Conservation (phyloP, 2,888 invertebrate genomes). For the Conchocele bisecta region DNA sequence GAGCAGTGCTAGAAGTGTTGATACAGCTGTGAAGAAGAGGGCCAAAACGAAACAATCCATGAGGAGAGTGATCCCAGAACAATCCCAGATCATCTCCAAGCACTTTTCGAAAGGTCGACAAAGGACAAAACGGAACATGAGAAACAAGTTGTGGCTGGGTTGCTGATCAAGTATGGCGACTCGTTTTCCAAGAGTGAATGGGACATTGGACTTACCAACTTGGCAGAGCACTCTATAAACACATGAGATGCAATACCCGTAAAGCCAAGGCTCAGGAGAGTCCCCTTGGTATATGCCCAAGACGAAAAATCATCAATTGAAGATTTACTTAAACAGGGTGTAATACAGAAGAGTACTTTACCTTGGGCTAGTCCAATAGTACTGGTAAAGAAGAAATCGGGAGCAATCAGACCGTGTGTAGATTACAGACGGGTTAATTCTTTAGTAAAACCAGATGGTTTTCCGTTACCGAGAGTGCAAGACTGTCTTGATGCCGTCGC, state of each 20-base stretch:
- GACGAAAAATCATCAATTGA: conserved; percentile 44
- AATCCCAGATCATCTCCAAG: not conserved
- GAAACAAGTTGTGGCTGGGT: conserved; percentile 17
- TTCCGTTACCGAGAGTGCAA: conserved; percentile 23
- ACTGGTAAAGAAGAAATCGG: conserved; percentile 19
- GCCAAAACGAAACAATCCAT: not conserved
- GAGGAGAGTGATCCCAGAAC: no score
- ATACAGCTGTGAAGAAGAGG: not conserved
- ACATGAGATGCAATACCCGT: conserved; percentile 43
- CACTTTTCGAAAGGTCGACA: not conserved
- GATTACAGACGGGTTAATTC: conserved; percentile 28
- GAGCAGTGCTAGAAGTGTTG: not conserved
- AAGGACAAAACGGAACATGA: not conserved
- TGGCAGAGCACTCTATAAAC: conserved; percentile 38
- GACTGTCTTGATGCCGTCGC: conserved; percentile 24
- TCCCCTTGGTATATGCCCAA: conserved; percentile 39
- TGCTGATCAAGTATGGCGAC: conserved; percentile 11
- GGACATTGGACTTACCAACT: conserved; percentile 38
- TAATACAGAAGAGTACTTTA: conserved; percentile 30
- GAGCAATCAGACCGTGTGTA: conserved; percentile 23
- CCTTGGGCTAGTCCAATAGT: conserved; percentile 39
- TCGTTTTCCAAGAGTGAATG: conserved; percentile 43
- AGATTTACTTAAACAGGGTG: conserved; percentile 26
- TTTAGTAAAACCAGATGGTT: conserved; percentile 20
- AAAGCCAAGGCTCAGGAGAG: conserved; percentile 30